Evolutionary conservation across 2,113 vertebrate species (phyloP), one percentile per base, ranked within the genome.

Genomic region (Dunckerocampus dactyliophorus): DNA sequence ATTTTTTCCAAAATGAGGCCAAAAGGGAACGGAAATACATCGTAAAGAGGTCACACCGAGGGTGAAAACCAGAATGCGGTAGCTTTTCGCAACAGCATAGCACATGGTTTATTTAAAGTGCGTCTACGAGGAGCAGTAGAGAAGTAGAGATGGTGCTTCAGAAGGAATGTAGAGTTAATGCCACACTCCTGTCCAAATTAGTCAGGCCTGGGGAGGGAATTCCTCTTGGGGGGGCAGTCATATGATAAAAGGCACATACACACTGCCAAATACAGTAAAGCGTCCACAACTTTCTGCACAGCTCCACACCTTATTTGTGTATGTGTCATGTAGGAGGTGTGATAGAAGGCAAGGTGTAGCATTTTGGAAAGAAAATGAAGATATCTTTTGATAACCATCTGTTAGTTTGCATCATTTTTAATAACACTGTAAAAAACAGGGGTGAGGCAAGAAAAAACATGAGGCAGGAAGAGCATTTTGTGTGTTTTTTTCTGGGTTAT

Each of bases 151-250:
- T 51, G 31, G 59, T 53, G 48, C 72, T 69, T 83, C 55, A 47
- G 74, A 76, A 86, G 78, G 83, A 89, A 89, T 88, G 84, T 78
- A 67, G 74, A 77, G 74, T 85, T 84, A 88, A 86, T 84, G 81
- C 71, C 74, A 75, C 47, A 70, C 82, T 85, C 78, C 77, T 69
- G 71, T 68, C 69, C 78, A 84, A 85, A 82, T 87, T 80, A 83
- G 83, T 85, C 72, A 82, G 73, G 74, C 61, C 72, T 67, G 65
- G 56, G 45, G 54, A 67, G 67, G 69, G 67, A 51, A 79, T 62
- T 74, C 71, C 56, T 75, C 65, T 54, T 46, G 59, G 59, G 72
- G 31, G 12, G 13, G 39, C 69, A 70, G 47, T 62, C 56, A 48
- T 54, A 67, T 17, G 7, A 47, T 60, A 53, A 63, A 66, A 76